Evolutionary conservation across 2,888 invertebrate genomes (phyloP).

Genomic region (Dynastes hyllus): DNA sequence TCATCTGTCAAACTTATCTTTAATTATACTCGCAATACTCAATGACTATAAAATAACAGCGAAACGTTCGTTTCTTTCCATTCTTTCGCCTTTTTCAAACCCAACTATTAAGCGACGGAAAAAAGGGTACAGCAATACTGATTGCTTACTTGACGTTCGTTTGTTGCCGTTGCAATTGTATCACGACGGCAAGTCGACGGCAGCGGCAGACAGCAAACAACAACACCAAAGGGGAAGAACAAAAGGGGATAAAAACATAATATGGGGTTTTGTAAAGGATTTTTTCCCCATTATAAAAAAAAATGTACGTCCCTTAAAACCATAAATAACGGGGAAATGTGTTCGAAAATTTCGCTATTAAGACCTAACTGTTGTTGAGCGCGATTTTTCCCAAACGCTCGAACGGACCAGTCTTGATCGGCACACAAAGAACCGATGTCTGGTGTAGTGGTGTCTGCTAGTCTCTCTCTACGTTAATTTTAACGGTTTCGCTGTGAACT

Average conservation of each 20-base stretch:
- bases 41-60: no score
- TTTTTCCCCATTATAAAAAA: no score
- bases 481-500: slow-evolving; percentile 15
- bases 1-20: no score
- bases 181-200: not conserved
- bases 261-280: no score
- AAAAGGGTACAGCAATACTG: not conserved
- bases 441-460: not conserved
- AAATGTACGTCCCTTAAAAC: no score
- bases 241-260: no score
- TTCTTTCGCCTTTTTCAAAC: no score
- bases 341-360: slow-evolving; percentile 38
- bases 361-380: slow-evolving; percentile 26
- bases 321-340: slow-evolving; percentile 41
- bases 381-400: slow-evolving; percentile 1
- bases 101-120: no score
- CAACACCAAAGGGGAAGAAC: no score
- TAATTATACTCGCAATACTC: no score
- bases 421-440: slow-evolving; percentile 19
- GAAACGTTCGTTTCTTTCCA: no score
- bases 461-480: not conserved
- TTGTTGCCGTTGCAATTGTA: slow-evolving; percentile 1
- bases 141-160: slow-evolving; percentile 6
- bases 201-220: slow-evolving; percentile 13
- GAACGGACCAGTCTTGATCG: not conserved